Base-by-base conservation (phyloP, 37 sponge, comb jelly and placozoan species). In the Lycopodina hypogea region DNA sequence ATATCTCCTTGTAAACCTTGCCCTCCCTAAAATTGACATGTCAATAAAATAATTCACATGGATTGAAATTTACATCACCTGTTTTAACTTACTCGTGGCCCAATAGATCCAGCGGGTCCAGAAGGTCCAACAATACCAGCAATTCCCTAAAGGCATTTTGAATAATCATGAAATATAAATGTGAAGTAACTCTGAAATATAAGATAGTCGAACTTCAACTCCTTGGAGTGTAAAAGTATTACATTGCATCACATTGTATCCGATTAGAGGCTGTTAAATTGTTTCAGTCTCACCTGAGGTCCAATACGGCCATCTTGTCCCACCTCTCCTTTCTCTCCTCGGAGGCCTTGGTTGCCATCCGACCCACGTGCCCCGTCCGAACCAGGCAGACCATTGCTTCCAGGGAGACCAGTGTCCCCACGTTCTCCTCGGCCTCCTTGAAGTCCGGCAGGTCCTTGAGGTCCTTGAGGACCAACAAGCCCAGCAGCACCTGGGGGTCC, bases 391-490 rank as follows among this genome's bases (percentile, higher is more conserved):
- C 84, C 84, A 37, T 39, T 19, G 22, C 33, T 69, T 74, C 87
- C 87, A 34, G 19, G 36, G 9, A 72, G 45, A 58, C 87, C 87
- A 14, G 24, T 52, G 0, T 58, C 53, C 58, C 90, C 90, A 36
- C 73, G 71, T 11, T 56, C 64, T 55, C 90, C 90, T 50, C 17
- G 42, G 56, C 35, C 34, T 42, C 86, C 90, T 50, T 82, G 63
- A 1, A 55, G 60, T 50, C 90, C 90, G 45, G 74, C 75, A 14
- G 70, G 1, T 60, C 76, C 76, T 41, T 34, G 42, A 17, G 40
- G 21, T 59, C 76, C 76, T 36, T 35, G 64, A 50, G 78, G 68
- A 2, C 87, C 87, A 26, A 37, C 30, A 23, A 74, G 56, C 11
- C 79, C 79, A 52, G 61, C 39, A 65, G 35, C 23, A 28, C 83